Conservation (phyloP, 2,113 vertebrate species). For the Paratilapia polleni region DNA sequence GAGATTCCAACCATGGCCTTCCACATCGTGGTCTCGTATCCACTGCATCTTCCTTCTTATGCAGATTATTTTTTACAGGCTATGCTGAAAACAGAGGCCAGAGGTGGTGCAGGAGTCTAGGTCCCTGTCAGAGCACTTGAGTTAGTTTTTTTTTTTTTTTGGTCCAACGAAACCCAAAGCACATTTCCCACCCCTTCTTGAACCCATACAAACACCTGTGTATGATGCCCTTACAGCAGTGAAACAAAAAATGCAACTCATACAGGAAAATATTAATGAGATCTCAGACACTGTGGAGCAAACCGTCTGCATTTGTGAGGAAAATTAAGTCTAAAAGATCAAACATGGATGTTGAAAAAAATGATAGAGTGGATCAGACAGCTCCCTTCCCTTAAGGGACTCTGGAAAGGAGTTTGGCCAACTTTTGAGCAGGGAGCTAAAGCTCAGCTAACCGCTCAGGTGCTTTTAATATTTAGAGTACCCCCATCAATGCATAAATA, state of each 20-base stretch:
- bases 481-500: background rate
- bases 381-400: background rate
- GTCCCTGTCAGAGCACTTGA: background rate
- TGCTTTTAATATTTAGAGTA: background rate
- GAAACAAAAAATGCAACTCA: background rate
- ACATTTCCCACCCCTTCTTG: background rate
- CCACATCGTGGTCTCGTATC: background rate
- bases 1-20: background rate
- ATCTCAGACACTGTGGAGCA: background rate
- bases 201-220: background rate
- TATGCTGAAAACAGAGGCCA: background rate
- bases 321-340: background rate
- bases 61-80: background rate
- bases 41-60: background rate
- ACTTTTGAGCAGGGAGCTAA: background rate
- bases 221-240: background rate
- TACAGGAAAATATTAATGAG: background rate
- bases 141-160: background rate
- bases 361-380: background rate
- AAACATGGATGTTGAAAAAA: background rate
- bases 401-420: background rate
- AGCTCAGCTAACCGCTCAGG: background rate
- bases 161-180: background rate
- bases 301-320: background rate
- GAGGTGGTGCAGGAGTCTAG: background rate